Base-by-base conservation (phyloP, 2,113 vertebrate species). In the Phoxinus phoxinus region DNA sequence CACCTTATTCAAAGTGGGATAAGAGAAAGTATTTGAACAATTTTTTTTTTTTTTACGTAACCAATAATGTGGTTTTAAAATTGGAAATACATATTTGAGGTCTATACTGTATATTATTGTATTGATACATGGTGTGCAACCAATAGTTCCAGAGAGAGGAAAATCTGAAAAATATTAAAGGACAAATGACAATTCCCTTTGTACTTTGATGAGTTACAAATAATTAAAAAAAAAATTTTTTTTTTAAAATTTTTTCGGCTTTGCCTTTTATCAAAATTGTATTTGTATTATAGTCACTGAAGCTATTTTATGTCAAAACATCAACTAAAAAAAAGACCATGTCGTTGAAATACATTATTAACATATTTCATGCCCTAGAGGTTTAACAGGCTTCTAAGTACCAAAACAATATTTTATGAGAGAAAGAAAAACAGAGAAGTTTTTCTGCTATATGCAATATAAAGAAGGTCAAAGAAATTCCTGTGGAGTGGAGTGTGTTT, bases 381-480 rank as follows among this genome's bases (percentile, higher is more conserved):
- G 4, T 4, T 35, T 35, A n/a, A 3, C 11, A 8, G 75, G 23
- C 11, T 59, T 77, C 19, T 37, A 37, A 78, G 21, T 58, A 37
- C 30, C 21, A 59, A 59, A 78, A 37, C 12, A n/a, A 78, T 58
- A 77, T 56, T 58, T 78, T 58, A 58, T 37, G 51, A 32, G 1
- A 35, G 11, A 78, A 78, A 35, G 23, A 37, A 71, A 37, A 35
- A 9, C 32, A 37, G 51, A 77, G 15, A 53, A 30, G 21, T n/a
- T 78, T 58, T 35, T 41, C 30, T 15, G 11, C 23, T 44, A 46
- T 41, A 58, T 30, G 5, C 58, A 78, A 58, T 58, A 58, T n/a
- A n/a, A 27, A 44, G 78, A 80, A 80, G 78, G 58, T 81, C 58
- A 81, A 46, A 81, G 12, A 81, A 63, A 63, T 46, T 27, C 6